Evolutionary conservation across 2,888 invertebrate genomes (phyloP).

Genomic region (Rugalucina vietnamica): DNA sequence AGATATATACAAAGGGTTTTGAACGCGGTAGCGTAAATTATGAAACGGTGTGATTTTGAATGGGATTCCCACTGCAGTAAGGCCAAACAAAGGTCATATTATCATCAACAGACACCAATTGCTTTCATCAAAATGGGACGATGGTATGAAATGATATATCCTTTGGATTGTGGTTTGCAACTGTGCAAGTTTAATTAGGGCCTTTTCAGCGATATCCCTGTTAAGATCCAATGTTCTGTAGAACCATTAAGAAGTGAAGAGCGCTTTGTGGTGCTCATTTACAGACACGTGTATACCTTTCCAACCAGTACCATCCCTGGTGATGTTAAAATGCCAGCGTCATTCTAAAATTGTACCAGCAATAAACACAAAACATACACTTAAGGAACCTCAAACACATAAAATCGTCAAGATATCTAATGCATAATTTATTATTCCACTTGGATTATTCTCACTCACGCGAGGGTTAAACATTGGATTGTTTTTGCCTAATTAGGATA

Average conservation of each 20-base stretch:
- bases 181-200: too few species aligned
- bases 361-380: neutral
- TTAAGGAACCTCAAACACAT: neutral
- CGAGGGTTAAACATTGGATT: neutral
- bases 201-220: too few species aligned
- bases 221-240: too few species aligned
- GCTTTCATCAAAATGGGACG: too few species aligned
- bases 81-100: neutral
- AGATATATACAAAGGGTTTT: neutral
- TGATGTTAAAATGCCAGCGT: too few species aligned
- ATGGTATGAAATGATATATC: too few species aligned
- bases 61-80: neutral
- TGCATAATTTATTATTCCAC: conserved; percentile 10
- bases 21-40: neutral
- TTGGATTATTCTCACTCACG: neutral
- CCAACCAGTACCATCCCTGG: too few species aligned
- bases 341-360: neutral
- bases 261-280: too few species aligned
- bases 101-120: too few species aligned
- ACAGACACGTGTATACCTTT: too few species aligned
- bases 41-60: neutral
- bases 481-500: neutral
- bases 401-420: neutral
- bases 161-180: too few species aligned
- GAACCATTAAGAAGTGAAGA: too few species aligned